These are phyloP conservation scores for Lasioglossum vierecki DNA, from an alignment of 2,888 invertebrate species.

Conservation along the genomic window DNA sequence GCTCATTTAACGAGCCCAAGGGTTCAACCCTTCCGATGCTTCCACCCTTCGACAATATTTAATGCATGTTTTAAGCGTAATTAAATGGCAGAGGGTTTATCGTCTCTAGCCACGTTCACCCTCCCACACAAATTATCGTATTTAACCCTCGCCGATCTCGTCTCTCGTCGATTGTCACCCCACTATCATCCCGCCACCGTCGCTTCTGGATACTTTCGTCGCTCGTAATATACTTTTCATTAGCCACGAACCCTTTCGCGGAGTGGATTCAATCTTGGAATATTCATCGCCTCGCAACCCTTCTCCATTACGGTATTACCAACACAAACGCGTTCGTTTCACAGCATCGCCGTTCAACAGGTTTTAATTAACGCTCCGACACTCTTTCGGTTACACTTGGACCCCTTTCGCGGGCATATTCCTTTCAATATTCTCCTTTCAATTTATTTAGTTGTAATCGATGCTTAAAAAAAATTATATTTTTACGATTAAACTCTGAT, in stretches of 20 bases:
- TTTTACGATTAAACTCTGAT: not conserved
- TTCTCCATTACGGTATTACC: slow-evolving; percentile 67
- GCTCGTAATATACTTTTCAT: slow-evolving; percentile 83
- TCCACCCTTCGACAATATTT: slow-evolving; percentile 82
- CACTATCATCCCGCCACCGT: slow-evolving; percentile 31
- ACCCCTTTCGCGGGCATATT: slow-evolving; percentile 31
- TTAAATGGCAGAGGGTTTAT: slow-evolving; percentile 82
- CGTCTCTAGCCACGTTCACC: slow-evolving; percentile 74
- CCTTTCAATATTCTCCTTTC: slow-evolving; percentile 4
- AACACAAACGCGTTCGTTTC: slow-evolving; percentile 67
- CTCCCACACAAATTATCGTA: slow-evolving; percentile 83
- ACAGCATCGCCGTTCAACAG: slow-evolving; percentile 75
- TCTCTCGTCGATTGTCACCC: slow-evolving; percentile 62
- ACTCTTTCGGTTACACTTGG: slow-evolving; percentile 29
- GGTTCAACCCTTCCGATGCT: slow-evolving; percentile 79
- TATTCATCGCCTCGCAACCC: slow-evolving; percentile 82
- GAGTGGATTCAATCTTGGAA: slow-evolving; percentile 77
- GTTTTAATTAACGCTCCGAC: slow-evolving; percentile 77
- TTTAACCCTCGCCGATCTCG: slow-evolving; percentile 75
- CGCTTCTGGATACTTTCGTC: slow-evolving; percentile 59
- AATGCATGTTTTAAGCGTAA: slow-evolving; percentile 83
- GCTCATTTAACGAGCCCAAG: slow-evolving; percentile 77
- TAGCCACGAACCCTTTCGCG: slow-evolving; percentile 78
- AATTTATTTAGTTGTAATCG: not conserved
- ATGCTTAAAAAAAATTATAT: too few species aligned